These are phyloP conservation scores for Donacobius atricapilla DNA, from an alignment of 2,113 vertebrate species.

Conservation along the genomic window DNA sequence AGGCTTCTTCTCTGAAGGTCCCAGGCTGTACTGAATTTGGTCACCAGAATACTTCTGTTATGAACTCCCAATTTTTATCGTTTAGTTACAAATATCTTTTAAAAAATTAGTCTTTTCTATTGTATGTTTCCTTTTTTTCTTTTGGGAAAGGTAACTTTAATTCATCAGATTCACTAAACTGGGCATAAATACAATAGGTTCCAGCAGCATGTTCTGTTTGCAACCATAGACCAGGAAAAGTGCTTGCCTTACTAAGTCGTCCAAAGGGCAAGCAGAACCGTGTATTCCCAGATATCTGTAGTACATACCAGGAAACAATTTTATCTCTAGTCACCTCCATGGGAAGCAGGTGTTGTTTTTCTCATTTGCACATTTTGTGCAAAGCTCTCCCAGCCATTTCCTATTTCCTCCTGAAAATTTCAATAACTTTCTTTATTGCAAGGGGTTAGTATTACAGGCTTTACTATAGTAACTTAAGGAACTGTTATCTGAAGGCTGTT, in stretches of 20 bases:
- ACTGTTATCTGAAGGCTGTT: neutral
- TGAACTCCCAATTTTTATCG: neutral
- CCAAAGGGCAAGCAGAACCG: neutral
- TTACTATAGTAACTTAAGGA: neutral
- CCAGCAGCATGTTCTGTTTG: neutral
- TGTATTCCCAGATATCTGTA: neutral
- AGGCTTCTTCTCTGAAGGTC: neutral
- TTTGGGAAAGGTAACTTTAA: neutral
- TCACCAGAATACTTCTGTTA: neutral
- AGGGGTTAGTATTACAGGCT: neutral
- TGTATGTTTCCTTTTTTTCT: neutral
- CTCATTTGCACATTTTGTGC: neutral
- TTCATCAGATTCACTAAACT: neutral
- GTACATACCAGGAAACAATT: neutral
- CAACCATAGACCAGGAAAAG: neutral
- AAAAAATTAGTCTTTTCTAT: neutral
- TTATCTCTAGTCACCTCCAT: neutral
- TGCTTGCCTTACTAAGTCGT: neutral
- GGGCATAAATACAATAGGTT: neutral
- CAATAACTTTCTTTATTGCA: neutral
- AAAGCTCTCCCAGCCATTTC: neutral
- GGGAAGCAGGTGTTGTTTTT: constrained; percentile 53
- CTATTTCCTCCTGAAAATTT: constrained; percentile 21
- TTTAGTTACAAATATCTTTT: neutral
- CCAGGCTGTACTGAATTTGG: neutral